Conservation (phyloP, 37 sponge, comb jelly and placozoan species). For the Ephydatia muelleri region DNA sequence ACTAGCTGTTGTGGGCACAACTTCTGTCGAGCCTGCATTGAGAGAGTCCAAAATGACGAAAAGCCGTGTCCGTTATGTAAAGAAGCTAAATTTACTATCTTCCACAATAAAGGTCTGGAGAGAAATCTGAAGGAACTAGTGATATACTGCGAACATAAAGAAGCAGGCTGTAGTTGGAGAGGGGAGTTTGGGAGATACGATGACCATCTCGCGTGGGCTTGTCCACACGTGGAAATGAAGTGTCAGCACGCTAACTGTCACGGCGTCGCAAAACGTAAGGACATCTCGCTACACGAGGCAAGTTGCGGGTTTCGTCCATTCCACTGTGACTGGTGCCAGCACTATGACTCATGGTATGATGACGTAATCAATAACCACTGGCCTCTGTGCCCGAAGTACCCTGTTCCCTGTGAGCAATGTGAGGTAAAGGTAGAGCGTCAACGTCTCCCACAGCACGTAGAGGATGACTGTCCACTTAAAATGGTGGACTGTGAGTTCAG, state of each 20-base stretch:
- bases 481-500: conserved; percentile 17
- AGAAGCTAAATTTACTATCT: conserved; percentile 1
- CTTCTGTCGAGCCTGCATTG: conserved; percentile 31
- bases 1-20: conserved; percentile 36
- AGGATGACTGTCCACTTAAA: conserved; percentile 10
- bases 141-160: conserved; percentile 15
- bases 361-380: conserved; percentile 25
- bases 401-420: conserved; percentile 27
- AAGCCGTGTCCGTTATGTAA: conserved; percentile 35
- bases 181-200: conserved; percentile 27
- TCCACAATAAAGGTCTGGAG: conserved; percentile 30
- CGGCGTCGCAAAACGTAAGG: background rate
- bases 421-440: conserved; percentile 5
- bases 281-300: background rate
- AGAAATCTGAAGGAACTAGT: background rate
- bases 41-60: background rate
- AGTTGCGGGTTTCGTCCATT: conserved; percentile 26
- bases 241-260: conserved; percentile 18
- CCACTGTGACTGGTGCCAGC: conserved; percentile 22
- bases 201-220: conserved; percentile 6
- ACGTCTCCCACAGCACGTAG: conserved; percentile 6
- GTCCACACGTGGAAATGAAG: conserved; percentile 12
- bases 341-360: conserved; percentile 19
- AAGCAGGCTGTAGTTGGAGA: conserved; percentile 41
- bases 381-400: conserved; percentile 9